phyloP scores from a whole-genome alignment of 2,113 vertebrate species.

The Ophiodon elongatus region DNA sequence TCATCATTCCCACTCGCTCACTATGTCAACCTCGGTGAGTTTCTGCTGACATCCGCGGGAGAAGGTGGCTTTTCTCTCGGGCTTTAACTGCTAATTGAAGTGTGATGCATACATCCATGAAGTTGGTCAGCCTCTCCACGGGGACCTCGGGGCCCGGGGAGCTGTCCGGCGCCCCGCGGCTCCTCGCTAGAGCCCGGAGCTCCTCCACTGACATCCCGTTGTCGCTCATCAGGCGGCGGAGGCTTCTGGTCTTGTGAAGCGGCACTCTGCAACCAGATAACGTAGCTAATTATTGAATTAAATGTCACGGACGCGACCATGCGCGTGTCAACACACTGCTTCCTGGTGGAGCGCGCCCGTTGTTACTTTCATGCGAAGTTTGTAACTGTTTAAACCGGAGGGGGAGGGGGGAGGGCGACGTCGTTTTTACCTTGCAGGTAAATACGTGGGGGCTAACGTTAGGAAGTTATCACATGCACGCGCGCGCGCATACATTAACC shows the following conservation, averaged over 20 bases:
- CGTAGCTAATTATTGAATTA: neutral
- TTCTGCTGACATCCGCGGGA: neutral
- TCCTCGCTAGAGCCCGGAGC: conserved; percentile 58
- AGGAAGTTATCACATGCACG: neutral
- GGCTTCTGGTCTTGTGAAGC: conserved; percentile 79
- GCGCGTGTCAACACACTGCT: neutral
- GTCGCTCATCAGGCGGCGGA: conserved; percentile 74
- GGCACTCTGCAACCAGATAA: conserved; percentile 80
- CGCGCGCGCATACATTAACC: neutral
- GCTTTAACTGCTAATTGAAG: neutral
- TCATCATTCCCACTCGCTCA: neutral
- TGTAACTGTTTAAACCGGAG: no score
- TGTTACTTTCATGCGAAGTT: neutral
- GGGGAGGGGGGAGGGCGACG: no score
- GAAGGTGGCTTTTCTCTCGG: neutral
- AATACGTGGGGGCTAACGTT: neutral
- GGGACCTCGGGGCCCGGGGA: conserved; percentile 19
- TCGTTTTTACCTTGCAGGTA: no score
- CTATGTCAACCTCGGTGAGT: no score
- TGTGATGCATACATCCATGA: conserved; percentile 85
- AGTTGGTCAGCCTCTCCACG: conserved; percentile 87
- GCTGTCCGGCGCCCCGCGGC: neutral
- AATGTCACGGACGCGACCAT: no score
- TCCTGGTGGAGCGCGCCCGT: conserved; percentile 1
- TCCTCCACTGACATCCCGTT: conserved; percentile 74